Conservation (phyloP, 2,797 vertebrate genomes). For the Morus bassanus region DNA sequence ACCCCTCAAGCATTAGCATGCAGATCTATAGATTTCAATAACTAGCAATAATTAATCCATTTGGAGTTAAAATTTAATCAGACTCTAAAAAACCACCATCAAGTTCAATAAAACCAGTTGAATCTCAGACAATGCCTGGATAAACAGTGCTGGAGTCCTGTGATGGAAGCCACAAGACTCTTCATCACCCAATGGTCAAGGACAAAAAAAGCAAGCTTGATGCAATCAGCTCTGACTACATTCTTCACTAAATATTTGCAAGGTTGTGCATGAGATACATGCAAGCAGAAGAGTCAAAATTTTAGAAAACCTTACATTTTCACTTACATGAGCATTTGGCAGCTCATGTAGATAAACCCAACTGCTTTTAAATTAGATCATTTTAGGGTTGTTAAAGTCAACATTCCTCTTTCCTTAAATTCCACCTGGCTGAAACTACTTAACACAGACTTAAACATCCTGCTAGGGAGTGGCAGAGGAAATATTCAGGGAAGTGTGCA, state of each 20-base stretch:
- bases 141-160: background rate
- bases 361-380: background rate
- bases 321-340: background rate
- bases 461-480: background rate
- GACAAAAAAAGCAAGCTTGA: background rate
- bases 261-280: background rate
- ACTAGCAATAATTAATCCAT: background rate
- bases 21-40: background rate
- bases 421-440: background rate
- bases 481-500: background rate
- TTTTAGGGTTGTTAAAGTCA: background rate
- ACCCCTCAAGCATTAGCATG: background rate
- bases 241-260: background rate
- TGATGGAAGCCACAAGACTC: background rate
- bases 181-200: background rate
- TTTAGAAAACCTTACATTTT: background rate
- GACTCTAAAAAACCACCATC: background rate
- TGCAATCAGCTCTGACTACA: background rate
- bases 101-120: fast-evolving
- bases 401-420: background rate
- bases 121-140: background rate
- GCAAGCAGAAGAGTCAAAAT: background rate
- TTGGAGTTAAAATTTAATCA: background rate
- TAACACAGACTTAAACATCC: background rate
- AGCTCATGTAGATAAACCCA: background rate